phyloP scores from a whole-genome alignment of 2,888 invertebrate genomes.

The Ganaspis brasiliensis region DNA sequence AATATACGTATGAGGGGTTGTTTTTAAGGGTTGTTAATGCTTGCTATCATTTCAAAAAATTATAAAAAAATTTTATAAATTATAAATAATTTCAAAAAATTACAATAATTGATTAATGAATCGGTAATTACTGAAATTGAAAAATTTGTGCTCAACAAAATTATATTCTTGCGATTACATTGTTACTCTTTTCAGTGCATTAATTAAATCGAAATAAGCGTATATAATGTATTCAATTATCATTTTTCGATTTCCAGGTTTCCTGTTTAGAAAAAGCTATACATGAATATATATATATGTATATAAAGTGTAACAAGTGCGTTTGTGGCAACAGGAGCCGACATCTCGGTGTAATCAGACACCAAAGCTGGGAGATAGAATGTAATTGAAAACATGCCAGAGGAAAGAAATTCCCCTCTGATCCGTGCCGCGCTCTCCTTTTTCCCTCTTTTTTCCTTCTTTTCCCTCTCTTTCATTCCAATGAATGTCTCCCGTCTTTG shows the following conservation, averaged over 20 bases:
- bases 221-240: not conserved
- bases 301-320: slow-evolving; percentile 73
- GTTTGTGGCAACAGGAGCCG: slow-evolving; percentile 72
- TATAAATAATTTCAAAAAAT: no score
- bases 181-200: no score
- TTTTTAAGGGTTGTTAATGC: no score
- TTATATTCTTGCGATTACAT: no score
- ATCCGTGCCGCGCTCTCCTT: slow-evolving; percentile 53
- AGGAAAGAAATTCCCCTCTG: slow-evolving; percentile 56
- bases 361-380: slow-evolving; percentile 68
- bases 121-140: no score
- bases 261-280: slow-evolving; percentile 58
- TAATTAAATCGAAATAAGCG: no score
- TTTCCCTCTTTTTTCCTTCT: slow-evolving; percentile 14
- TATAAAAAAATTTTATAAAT: no score
- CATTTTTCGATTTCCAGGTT: slow-evolving; percentile 19
- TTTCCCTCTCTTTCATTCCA: slow-evolving; percentile 20
- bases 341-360: slow-evolving; percentile 81
- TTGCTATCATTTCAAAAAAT: no score
- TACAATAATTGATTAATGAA: no score
- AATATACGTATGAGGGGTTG: no score
- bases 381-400: slow-evolving; percentile 65
- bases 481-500: slow-evolving; percentile 48
- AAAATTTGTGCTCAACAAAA: no score
- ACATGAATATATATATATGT: no score